Percentiles rank a stretch among this genome's conserved stretches.
Evolutionary conservation across 2,797 vertebrate genomes (phyloP).

Genomic region (Zalophus californianus): DNA sequence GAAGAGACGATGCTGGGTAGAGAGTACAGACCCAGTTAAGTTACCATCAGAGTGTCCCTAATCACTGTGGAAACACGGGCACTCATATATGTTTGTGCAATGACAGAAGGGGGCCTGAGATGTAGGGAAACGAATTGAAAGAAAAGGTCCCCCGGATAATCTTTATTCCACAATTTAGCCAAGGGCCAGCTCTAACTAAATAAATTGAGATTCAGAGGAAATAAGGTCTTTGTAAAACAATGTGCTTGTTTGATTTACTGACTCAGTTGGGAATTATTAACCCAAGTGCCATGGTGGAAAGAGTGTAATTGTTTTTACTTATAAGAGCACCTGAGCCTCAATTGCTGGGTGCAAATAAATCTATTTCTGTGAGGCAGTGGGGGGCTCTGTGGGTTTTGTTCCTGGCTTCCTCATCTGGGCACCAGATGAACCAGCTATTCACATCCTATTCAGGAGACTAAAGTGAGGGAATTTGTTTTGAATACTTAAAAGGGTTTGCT

Average conservation of each 20-base stretch:
- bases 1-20: not conserved
- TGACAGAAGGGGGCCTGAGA: not conserved
- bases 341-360: not conserved
- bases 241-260: slow-evolving; percentile 40
- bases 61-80: not conserved
- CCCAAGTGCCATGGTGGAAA: not conserved
- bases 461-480: not conserved
- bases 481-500: not conserved
- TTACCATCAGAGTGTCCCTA: not conserved
- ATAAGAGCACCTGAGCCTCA: not conserved
- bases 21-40: not conserved
- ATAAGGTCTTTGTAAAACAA: slow-evolving; percentile 40
- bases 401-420: not conserved
- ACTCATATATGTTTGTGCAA: not conserved
- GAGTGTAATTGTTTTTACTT: slow-evolving; percentile 20
- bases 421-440: not conserved
- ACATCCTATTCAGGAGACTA: not conserved
- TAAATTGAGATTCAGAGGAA: slow-evolving; percentile 4
- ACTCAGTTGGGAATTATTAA: slow-evolving; percentile 47
- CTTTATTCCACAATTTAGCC: not conserved
- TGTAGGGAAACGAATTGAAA: not conserved
- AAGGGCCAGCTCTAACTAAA: not conserved
- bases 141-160: not conserved
- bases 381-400: not conserved
- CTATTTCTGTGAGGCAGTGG: not conserved